phyloP scores from a whole-genome alignment of 2,797 vertebrate genomes.

The Etheostoma nigrum region DNA sequence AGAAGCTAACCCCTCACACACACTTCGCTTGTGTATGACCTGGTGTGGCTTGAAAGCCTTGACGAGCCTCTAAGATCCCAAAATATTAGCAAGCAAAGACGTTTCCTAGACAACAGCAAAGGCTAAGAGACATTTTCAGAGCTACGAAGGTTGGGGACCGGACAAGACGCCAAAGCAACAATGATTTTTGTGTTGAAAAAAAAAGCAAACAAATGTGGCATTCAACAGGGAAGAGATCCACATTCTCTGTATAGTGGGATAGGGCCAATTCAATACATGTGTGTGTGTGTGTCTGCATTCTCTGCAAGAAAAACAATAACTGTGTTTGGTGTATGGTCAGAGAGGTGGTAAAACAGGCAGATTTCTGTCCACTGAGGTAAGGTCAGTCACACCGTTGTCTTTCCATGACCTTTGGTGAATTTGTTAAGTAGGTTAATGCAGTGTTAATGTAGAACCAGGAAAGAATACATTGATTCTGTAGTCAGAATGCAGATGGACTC shows the following conservation, averaged over 20 bases:
- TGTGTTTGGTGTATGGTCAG: neutral
- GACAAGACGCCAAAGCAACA: neutral
- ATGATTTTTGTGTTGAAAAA: neutral
- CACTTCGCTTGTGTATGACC: constrained; percentile 22
- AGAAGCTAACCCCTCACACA: constrained; percentile 19
- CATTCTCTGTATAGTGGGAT: neutral
- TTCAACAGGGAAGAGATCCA: constrained; percentile 16
- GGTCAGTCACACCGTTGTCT: neutral
- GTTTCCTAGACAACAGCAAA: constrained; percentile 54
- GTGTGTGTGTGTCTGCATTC: neutral
- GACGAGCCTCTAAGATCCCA: constrained; percentile 64
- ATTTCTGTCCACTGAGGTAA: neutral
- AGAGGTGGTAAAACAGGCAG: neutral
- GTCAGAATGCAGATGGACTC: constrained; percentile 13
- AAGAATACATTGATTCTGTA: constrained; percentile 48
- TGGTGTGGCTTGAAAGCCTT: constrained; percentile 57
- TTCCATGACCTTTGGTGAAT: neutral
- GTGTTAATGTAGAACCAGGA: constrained; percentile 35
- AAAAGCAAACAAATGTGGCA: neutral
- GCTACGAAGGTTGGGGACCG: neutral
- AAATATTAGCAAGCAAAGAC: constrained; percentile 59
- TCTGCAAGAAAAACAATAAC: neutral
- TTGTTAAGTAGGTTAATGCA: constrained; percentile 60
- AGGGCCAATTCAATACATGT: constrained; percentile 38
- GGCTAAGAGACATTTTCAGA: constrained; percentile 27